A percentile compares a stretch with the other conserved stretches of the same genome.
Evolutionary conservation across 2,888 invertebrate species (phyloP).

Genomic region (Drosophila greeni): DNA sequence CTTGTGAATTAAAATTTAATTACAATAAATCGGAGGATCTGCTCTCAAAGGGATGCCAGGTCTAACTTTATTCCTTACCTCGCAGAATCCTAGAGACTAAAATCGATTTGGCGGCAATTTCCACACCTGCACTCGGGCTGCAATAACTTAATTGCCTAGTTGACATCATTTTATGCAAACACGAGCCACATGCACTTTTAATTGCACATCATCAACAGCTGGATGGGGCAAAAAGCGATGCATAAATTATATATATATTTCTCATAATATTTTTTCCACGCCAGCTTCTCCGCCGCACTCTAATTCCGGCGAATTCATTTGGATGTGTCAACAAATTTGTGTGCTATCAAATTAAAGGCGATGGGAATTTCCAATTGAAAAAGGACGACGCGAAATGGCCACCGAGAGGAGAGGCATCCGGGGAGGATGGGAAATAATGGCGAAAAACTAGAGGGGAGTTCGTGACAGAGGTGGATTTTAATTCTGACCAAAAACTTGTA

Average conservation of each 20-base stretch:
- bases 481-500: neutral
- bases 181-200: constrained; percentile 29
- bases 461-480: neutral
- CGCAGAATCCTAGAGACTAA: no score
- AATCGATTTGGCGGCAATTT: constrained; percentile 14
- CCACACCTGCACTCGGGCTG: constrained; percentile 17
- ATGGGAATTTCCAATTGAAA: constrained; percentile 6
- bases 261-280: constrained; percentile 20
- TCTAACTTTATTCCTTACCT: neutral
- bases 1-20: constrained; percentile 48
- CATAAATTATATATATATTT: constrained; percentile 31
- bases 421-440: neutral
- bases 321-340: constrained; percentile 26
- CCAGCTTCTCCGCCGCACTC: constrained; percentile 9
- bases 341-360: constrained; percentile 29
- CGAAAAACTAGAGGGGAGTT: neutral
- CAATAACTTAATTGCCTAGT: constrained; percentile 36
- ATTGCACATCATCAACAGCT: constrained; percentile 38
- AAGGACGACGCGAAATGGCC: neutral
- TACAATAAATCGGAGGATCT: constrained; percentile 42
- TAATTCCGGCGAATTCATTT: constrained; percentile 13
- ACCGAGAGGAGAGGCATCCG: constrained; percentile 3
- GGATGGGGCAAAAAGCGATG: constrained; percentile 11
- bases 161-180: constrained; percentile 36
- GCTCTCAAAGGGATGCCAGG: neutral